Evolutionary conservation across 2,888 invertebrate genomes (phyloP), one percentile per base, ranked within the genome.

Genomic region (Liodrosophila aerea): DNA sequence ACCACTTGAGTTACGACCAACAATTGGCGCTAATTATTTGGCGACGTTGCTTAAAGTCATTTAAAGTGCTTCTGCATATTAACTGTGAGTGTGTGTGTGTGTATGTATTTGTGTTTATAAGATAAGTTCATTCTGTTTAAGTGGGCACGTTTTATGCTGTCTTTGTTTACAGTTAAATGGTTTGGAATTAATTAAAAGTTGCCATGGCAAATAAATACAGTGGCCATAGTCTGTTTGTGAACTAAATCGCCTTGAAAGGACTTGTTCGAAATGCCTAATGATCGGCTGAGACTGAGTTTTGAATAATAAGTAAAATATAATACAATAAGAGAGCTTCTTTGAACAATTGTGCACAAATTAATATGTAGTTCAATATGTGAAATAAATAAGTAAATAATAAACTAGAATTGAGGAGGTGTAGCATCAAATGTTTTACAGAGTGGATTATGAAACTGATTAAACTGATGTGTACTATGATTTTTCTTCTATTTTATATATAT

Each of bases 141-240:
- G 51, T 63, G 63, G 54, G 51, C 61, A 37, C 60, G 72, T 71
- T 60, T 36, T 31, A 9, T 39, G 51, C 36, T 46, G 45, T 33
- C 69, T 69, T 65, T 76, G 71, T 76, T 76, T 62, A 44, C 66
- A 68, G 85, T 75, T 80, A 75, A 86, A 85, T 86, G 82, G 72
- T 64, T 73, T 76, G 85, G 74, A 85, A 86, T 76, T 85, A 86
- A 85, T 86, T 85, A 72, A 70, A 72, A 59, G 67, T 67, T 70
- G 62, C 73, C 34, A 72, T 49, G 67, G 57, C 31, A 72, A 54
- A 58, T 58, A 66, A 39, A 72, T 61, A 66, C 67, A 70, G 30
- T 61, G 53, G 27, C 43, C 54, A 16, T 31, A 11, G 54, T 37
- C 66, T 41, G 43, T 61, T 54, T 57, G 37, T 39, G 16, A 15